Evolutionary conservation across 2,888 invertebrate genomes (phyloP).

Genomic region (Luperina testacea): DNA sequence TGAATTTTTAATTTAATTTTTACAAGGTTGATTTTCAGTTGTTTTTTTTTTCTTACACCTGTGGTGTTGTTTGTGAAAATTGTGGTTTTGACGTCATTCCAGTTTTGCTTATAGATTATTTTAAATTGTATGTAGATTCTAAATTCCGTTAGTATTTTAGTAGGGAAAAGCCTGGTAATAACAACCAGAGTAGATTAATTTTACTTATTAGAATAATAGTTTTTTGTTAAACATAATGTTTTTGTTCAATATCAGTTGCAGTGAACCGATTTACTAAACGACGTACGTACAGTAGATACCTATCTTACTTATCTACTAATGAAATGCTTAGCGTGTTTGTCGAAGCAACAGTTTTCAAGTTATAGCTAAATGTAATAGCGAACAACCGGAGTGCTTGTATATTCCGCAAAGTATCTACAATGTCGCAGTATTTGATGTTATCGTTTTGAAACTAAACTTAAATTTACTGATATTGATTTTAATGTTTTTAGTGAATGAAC

Average conservation of each 20-base stretch:
- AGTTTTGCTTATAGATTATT: background rate
- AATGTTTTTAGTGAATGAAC: background rate
- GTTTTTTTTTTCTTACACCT: slow-evolving; percentile 1
- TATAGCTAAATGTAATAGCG: slow-evolving; percentile 41
- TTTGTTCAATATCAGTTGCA: background rate
- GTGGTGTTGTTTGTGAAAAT: slow-evolving; percentile 29
- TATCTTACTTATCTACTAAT: background rate
- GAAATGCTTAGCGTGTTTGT: slow-evolving; percentile 9
- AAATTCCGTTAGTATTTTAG: background rate
- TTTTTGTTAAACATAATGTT: background rate
- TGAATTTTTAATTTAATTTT: slow-evolving; percentile 4
- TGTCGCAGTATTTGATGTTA: background rate
- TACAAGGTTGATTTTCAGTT: background rate
- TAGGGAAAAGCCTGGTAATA: background rate
- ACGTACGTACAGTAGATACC: background rate
- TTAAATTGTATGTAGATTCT: background rate
- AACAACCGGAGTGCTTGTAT: background rate
- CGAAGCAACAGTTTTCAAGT: slow-evolving; percentile 50
- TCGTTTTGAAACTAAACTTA: background rate
- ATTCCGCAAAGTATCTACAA: background rate
- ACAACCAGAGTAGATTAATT: rapidly evolving
- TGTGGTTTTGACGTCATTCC: slow-evolving; percentile 24
- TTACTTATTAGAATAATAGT: background rate
- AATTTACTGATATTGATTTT: slow-evolving; percentile 1
- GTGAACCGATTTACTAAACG: background rate